These are phyloP conservation scores for Lampris incognitus DNA, from an alignment of 2,113 vertebrate genomes.

Conservation along the genomic window DNA sequence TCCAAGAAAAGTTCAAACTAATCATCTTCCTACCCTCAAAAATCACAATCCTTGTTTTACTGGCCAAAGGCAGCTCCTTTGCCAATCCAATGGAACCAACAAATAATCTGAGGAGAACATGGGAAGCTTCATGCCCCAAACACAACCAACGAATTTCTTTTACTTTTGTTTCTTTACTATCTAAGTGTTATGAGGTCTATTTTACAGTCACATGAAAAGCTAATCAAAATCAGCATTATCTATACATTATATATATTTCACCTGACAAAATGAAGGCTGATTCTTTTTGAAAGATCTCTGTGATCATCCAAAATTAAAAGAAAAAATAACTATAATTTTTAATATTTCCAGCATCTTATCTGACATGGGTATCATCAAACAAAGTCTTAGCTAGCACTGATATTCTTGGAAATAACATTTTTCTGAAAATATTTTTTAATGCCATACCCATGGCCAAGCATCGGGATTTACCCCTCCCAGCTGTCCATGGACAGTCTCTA, in stretches of 20 bases:
- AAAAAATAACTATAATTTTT: background rate
- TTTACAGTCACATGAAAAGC: background rate
- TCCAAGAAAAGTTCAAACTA: slow-evolving; percentile 69
- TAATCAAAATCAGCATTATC: background rate
- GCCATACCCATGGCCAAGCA: slow-evolving; percentile 54
- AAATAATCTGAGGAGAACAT: background rate
- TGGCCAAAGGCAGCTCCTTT: no score
- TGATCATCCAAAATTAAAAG: background rate
- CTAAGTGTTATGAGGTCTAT: background rate
- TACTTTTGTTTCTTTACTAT: slow-evolving; percentile 7
- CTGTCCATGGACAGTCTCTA: slow-evolving; percentile 63
- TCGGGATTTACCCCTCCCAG: slow-evolving; percentile 59
- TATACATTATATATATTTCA: background rate
- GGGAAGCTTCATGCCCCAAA: slow-evolving; percentile 15
- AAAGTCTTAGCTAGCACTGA: slow-evolving; percentile 11
- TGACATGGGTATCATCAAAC: background rate
- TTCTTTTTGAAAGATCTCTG: background rate
- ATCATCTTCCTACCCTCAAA: slow-evolving; percentile 50
- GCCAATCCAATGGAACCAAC: background rate
- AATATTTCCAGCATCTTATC: background rate
- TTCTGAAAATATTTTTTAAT: slow-evolving; percentile 31
- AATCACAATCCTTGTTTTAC: slow-evolving; percentile 63
- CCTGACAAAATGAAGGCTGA: background rate
- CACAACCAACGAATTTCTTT: slow-evolving; percentile 1
- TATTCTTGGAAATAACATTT: slow-evolving; percentile 61